Percentiles rank a stretch among this genome's conserved stretches.
Evolutionary conservation across 2,113 vertebrate genomes (phyloP).

Genomic region (Perognathus longimembris): DNA sequence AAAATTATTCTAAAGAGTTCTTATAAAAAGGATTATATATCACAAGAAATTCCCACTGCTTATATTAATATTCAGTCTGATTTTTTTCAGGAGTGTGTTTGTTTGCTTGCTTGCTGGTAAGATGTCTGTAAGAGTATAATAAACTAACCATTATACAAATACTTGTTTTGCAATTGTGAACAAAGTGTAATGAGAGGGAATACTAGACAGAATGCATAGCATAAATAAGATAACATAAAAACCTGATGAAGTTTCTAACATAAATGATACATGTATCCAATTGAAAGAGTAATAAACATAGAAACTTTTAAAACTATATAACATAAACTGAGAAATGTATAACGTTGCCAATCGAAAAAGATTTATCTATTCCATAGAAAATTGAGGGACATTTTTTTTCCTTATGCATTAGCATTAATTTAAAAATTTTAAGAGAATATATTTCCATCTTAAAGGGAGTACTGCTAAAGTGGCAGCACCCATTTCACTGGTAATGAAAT

Average conservation of each 20-base stretch:
- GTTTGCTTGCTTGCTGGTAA: slow-evolving; percentile 21
- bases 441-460: slow-evolving; percentile 14
- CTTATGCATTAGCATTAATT: not conserved
- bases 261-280: slow-evolving; percentile 26
- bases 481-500: not conserved
- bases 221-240: slow-evolving; percentile 28
- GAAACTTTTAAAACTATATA: not conserved
- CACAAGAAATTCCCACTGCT: slow-evolving; percentile 41
- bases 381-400: not conserved
- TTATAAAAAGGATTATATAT: not conserved
- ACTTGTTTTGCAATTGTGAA: slow-evolving; percentile 47
- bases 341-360: slow-evolving; percentile 44
- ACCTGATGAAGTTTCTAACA: not conserved
- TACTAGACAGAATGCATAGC: slow-evolving; percentile 33
- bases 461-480: not conserved
- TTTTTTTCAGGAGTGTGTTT: slow-evolving; percentile 30
- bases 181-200: slow-evolving; percentile 12
- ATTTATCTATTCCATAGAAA: slow-evolving; percentile 18
- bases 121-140: slow-evolving; percentile 17
- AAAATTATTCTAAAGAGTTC: slow-evolving; percentile 26
- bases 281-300: slow-evolving; percentile 39
- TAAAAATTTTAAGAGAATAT: not conserved
- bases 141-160: slow-evolving; percentile 29
- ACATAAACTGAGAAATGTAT: not conserved
- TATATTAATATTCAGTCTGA: slow-evolving; percentile 48